Base-by-base conservation (phyloP, 1,140 invertebrate species). In the Octopus bimaculoides region DNA sequence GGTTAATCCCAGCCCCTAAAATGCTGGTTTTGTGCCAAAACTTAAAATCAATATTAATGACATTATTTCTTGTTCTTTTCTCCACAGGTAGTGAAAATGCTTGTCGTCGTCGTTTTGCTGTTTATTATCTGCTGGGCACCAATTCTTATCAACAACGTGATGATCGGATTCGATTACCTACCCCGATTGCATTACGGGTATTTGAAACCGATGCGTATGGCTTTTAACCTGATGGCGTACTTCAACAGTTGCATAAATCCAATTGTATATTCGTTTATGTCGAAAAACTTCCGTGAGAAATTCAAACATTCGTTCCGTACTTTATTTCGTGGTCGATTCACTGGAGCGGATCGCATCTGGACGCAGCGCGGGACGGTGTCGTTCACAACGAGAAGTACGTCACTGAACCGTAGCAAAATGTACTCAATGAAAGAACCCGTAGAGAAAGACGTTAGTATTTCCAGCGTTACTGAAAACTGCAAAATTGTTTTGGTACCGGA, bases 201-300 rank as follows among this genome's bases (percentile, higher is more conserved):
- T 41, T 86, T 92, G 10, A 94, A 94, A 83, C 92, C 93, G 80
- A 91, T 94, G 85, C 91, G 92, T 12, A 93, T 92, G 4, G 89
- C 91, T 20, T 94, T 94, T 84, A 92, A 93, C 81, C 92, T 94
- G 82, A 94, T 89, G 86, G 84, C 87, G 4, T 89, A 90, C 81
- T 80, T 85, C 75, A 90, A 89, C 91, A 92, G 93, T 86, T 95
- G 94, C 85, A 92, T 95, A 78, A 95, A 95, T 89, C 94, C 94
- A 5, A 92, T 95, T 75, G 92, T 95, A 7, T 95, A 95, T 86
- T 94, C 94, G 54, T 95, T 95, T 86, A 94, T 95, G 93, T 95
- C 94, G 14, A 93, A 93, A 85, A 94, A 93, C 89, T 95, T 95
- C 89, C 89, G 94, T 10, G 54, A 93, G 80, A 93, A 93, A 54